Percentiles rank a stretch among this genome's conserved stretches.
Evolutionary conservation across 2,797 vertebrate genomes (phyloP).

Genomic region (Geotria australis): DNA sequence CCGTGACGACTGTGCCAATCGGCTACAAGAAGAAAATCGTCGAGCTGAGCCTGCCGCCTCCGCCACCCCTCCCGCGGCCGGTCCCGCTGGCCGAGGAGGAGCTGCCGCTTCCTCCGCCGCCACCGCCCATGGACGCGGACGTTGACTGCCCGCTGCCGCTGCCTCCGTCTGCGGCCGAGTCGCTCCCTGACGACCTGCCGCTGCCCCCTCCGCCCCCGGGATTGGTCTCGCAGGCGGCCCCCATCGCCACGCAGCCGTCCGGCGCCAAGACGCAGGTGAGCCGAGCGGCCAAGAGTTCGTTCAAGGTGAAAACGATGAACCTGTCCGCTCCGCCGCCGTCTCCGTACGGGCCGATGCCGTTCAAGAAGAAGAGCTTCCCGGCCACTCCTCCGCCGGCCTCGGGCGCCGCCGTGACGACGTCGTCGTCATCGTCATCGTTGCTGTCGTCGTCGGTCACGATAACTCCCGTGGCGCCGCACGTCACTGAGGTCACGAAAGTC

Average conservation of each 20-base stretch:
- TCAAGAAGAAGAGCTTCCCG: neutral
- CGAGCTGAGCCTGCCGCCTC: too few species aligned
- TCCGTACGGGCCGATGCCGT: neutral
- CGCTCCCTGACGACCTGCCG: conserved; percentile 2
- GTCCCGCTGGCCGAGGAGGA: neutral
- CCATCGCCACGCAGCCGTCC: conserved; percentile 7
- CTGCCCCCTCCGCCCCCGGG: conserved; percentile 22
- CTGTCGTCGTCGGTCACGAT: too few species aligned
- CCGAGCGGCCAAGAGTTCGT: neutral
- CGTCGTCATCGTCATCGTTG: too few species aligned
- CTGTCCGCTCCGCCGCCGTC: neutral
- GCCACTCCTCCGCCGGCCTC: too few species aligned
- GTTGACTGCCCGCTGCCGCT: conserved; percentile 12
- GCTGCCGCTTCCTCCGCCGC: neutral
- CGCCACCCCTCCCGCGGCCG: too few species aligned
- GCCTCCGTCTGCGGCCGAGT: conserved; percentile 11
- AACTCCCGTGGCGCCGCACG: too few species aligned
- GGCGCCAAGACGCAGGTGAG: neutral
- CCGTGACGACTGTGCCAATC: too few species aligned
- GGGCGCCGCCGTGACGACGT: too few species aligned
- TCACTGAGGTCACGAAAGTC: too few species aligned
- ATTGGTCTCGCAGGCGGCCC: conserved; percentile 11
- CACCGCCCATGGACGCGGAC: neutral
- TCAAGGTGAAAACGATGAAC: neutral
- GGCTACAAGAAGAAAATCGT: too few species aligned